Evolutionary conservation across 2,113 vertebrate genomes (phyloP), one percentile per base, ranked within the genome.

Genomic region (Gorsachius goisagi): DNA sequence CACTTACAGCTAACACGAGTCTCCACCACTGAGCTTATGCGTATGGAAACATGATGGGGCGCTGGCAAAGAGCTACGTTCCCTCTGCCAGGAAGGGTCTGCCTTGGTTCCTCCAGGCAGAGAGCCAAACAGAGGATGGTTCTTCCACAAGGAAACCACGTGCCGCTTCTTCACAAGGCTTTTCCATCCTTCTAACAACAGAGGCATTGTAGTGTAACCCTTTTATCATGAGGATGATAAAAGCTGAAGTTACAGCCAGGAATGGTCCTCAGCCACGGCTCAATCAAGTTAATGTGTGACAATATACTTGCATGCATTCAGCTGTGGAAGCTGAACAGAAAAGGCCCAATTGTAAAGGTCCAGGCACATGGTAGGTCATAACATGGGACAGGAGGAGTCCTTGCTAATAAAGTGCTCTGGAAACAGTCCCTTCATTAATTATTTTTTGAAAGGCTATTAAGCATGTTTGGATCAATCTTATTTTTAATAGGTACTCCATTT

Each of bases 21-120:
- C 30, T 35, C 52, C 19, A 11, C 0, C 0, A 4, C 66, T 55
- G 56, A 85, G 12, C 24, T 37, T 16, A 72, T 0, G 1, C 24
- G 18, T 41, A 32, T 2, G 17, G 37, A 39, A 81, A 59, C n/a
- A 11, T 0, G 27, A 35, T 8, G 10, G 53, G 32, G 52, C 28
- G 35, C 30, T 16, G 24, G 58, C 66, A 39, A 23, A 28, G 39
- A 37, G 35, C 56, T 30, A 22, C 11, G 5, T 14, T 59, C 32
- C n/a, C 52, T 77, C 23, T 35, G 13, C 6, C 1, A 0, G 16
- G 18, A 56, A 71, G 22, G 52, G 7, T 28, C 41, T 67, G 45
- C n/a, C 30, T 15, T 24, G 22, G 22, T 9, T 89, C 12, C 60
- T 63, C 28, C 37, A 26, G 35, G 44, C 33, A 86, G 28, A 15